phyloP scores from a whole-genome alignment of 2,113 vertebrate species.

The Sardina pilchardus region DNA sequence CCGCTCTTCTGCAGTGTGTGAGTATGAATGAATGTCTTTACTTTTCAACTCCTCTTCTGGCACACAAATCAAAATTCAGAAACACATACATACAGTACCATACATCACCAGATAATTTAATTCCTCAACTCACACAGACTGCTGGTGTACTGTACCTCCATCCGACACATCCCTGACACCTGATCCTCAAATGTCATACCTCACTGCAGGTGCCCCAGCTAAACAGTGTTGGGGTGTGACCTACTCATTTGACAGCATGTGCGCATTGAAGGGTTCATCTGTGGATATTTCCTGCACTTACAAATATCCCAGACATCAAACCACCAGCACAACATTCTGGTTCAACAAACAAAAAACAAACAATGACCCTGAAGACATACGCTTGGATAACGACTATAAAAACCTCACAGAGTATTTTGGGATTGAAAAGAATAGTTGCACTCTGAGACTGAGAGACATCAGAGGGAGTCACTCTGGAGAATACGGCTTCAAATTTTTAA shows the following conservation, averaged over 20 bases:
- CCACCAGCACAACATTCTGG: background rate
- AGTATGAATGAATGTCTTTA: no score
- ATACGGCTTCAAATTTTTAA: background rate
- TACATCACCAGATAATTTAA: no score
- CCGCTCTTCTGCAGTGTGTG: background rate
- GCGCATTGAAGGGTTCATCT: constrained; percentile 23
- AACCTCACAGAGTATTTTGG: background rate
- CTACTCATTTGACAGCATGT: background rate
- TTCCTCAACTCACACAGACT: no score
- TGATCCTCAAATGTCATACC: no score
- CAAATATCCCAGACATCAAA: no score
- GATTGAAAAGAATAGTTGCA: background rate
- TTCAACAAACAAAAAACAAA: no score
- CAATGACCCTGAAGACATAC: no score
- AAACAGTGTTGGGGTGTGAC: constrained; percentile 27
- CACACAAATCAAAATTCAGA: no score
- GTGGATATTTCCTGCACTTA: background rate
- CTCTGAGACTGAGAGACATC: constrained; percentile 27
- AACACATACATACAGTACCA: no score
- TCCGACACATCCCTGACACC: no score
- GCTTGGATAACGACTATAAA: constrained; percentile 16
- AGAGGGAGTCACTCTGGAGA: constrained; percentile 27
- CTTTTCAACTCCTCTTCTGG: no score
- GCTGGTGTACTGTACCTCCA: no score
- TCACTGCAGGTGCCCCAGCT: background rate